Evolutionary conservation across 2,888 invertebrate genomes (phyloP), one percentile per base, ranked within the genome.

Genomic region (Pardosa pseudoannulata): DNA sequence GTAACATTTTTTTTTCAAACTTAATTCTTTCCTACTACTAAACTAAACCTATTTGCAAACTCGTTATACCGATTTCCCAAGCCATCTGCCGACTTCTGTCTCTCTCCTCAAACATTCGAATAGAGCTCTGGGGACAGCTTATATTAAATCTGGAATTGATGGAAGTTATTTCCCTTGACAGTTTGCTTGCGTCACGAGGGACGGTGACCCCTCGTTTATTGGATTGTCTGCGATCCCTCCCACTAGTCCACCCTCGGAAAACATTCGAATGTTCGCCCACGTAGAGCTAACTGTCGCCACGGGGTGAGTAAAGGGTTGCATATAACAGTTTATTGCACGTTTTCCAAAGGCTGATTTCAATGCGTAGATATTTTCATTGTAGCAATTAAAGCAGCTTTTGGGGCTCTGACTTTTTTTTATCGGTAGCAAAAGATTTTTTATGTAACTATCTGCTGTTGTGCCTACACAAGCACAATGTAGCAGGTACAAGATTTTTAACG

Each of bases 201-300:
- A 56, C 41, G 31, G 79, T 64, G 71, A 79, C 79, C 79, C 56
- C 56, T 56, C 3, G 19, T 71, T 79, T 79, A 39, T 64, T 79
- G 39, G 62, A 71, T 71, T 71, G 71, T 41, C 32, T 73, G 19
- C 68, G 23, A 19, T n/a, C 13, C 27, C 79, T 31, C 79, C 79
- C 71, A 71, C 71, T 28, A 28, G 62, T 70, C 71, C 79, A 31
- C 79, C 79, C 79, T 79, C 70, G 32, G 78, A 79, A 62, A 78
- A 68, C 78, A 78, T 70, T 70, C 62, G 62, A 62, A 16, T 62
- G n/a, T 28, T 41, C 71, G 71, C 71, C 79, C 71, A 71, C 68
- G 36, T 50, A 78, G 71, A 62, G 79, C 19, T 79, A 79, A 79
- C 71, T 62, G 41, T 64, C 39, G 39, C 70, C 36, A 28, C 50